Base-by-base conservation (phyloP, 2,797 vertebrate species). In the Melopsittacus undulatus region DNA sequence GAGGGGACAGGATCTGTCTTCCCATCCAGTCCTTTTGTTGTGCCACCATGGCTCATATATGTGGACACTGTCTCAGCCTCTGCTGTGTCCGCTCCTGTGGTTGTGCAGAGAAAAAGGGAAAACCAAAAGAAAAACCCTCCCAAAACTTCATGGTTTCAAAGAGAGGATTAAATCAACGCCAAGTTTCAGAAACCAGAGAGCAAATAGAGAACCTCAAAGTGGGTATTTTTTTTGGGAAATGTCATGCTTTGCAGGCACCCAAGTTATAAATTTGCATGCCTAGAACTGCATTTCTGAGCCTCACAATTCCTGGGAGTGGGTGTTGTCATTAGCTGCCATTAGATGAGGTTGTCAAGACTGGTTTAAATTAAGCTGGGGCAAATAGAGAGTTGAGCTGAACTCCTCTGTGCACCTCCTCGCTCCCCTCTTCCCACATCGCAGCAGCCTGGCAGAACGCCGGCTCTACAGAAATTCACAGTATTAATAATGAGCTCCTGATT, bases 381-480 rank as follows among this genome's bases (percentile, higher is more conserved):
- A 66, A 20, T 17, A 48, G 52, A 59, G 67, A 48, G 64, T 30
- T 69, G 83, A 51, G 84, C 67, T 52, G 68, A 29, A 30, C 23
- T 54, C 51, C 21, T 62, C 36, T 1, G 82, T 5, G 7, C 67
- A 13, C 34, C 64, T 57, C 75, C 89, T 63, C 0, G 7, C 43
- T 45, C 52, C 42, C 48, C 26, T 62, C 23, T n/a, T 45, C 51
- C 89, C 5, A 0, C 29, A 3, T 11, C 1, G 8, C 40, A 13
- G 78, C 73, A 38, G 73, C 84, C 56, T 4, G 38, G 22, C 1
- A 1, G 17, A 3, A 27, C 34, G 5, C 69, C 0, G 5, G 10
- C 56, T 43, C 48, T 2, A 0, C 20, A 40, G 66, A 30, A 48
- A 14, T 3, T 0, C 0, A 2, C 52, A 16, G 49, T 51, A 0